Percentiles rank a stretch among this genome's conserved stretches.
phyloP scores from a whole-genome alignment of 2,797 vertebrate species.

The Sitta carolinensis region DNA sequence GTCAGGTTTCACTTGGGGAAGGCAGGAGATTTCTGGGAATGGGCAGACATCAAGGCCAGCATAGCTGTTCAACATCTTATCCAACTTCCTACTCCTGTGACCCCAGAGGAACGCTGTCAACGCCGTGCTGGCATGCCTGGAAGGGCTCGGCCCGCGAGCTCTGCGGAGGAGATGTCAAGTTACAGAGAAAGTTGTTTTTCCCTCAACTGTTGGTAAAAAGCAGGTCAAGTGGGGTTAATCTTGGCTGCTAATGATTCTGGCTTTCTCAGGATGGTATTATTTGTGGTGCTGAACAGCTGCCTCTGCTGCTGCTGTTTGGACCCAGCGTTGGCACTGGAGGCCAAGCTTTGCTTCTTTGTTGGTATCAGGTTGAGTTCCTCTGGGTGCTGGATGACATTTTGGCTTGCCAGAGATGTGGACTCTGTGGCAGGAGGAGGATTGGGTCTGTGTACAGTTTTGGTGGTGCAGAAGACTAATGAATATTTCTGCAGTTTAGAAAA shows the following conservation, averaged over 20 bases:
- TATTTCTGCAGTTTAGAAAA: background rate
- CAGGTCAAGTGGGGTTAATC: constrained; percentile 29
- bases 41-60: background rate
- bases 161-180: background rate
- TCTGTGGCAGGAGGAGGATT: background rate
- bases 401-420: background rate
- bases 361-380: background rate
- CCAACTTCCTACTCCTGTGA: background rate
- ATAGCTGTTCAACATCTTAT: background rate
- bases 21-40: background rate
- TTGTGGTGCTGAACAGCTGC: background rate
- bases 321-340: background rate
- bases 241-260: background rate
- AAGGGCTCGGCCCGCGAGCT: background rate
- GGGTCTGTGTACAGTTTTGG: background rate
- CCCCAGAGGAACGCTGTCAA: background rate
- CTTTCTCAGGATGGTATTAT: background rate
- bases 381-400: background rate
- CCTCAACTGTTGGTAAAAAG: background rate
- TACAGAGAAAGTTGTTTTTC: background rate
- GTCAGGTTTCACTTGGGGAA: background rate
- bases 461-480: background rate
- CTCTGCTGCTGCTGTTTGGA: background rate
- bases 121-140: background rate
- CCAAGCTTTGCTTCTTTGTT: background rate